phyloP scores from a whole-genome alignment of 2,797 vertebrate genomes.

The Babyrousa celebensis region DNA sequence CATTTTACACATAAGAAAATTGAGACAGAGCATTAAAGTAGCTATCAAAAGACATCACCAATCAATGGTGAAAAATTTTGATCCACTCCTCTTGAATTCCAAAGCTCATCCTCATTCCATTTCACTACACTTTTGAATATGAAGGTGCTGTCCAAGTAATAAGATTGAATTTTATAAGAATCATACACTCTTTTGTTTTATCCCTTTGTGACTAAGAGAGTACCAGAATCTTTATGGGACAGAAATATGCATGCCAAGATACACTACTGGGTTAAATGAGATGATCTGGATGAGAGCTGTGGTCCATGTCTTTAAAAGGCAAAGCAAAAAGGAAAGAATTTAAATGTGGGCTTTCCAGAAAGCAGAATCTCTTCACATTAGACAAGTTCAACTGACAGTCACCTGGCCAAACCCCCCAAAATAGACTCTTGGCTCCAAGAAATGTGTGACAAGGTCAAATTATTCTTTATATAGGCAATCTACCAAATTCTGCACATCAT shows the following conservation, averaged over 20 bases:
- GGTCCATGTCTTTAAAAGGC: background rate
- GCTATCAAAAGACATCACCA: background rate
- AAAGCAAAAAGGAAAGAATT: slow-evolving; percentile 17
- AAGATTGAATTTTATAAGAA: background rate
- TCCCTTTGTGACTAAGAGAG: background rate
- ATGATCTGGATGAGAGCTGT: background rate
- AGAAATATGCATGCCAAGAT: slow-evolving; percentile 7
- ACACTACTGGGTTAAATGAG: background rate
- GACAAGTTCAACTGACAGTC: background rate
- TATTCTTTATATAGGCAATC: slow-evolving; percentile 48
- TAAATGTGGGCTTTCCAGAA: background rate
- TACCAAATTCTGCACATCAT: background rate
- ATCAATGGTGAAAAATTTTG: slow-evolving; percentile 14
- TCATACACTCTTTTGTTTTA: background rate
- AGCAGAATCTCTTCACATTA: background rate
- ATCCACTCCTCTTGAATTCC: background rate
- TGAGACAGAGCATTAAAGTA: background rate
- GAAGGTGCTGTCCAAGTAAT: background rate
- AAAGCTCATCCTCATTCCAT: background rate
- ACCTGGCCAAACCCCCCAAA: background rate
- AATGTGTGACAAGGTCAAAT: slow-evolving; percentile 10
- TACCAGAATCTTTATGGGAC: background rate
- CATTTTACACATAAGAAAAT: background rate
- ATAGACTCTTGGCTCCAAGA: background rate
- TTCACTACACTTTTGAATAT: background rate